These are phyloP conservation scores for Camelus bactrianus DNA, from an alignment of 2,113 vertebrate genomes.

Conservation along the genomic window DNA sequence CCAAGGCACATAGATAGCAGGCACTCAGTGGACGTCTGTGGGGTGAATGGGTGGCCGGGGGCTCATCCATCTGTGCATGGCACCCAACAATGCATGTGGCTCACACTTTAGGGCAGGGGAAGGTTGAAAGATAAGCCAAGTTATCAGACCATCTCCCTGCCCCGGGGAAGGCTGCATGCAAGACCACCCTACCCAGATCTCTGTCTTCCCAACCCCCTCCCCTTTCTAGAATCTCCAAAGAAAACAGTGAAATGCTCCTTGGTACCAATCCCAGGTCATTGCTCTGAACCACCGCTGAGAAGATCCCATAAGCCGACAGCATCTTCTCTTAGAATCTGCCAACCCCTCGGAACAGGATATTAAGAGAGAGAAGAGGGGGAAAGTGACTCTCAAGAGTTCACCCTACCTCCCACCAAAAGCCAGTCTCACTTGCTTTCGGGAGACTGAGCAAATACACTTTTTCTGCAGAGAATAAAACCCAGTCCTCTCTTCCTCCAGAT, in stretches of 20 bases:
- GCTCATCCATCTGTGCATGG: not conserved
- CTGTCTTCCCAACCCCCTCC: not conserved
- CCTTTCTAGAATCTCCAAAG: not conserved
- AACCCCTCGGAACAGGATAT: not conserved
- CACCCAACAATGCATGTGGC: not conserved
- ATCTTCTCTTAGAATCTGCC: not conserved
- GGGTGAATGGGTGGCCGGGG: not conserved
- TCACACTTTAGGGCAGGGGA: not conserved
- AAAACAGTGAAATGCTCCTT: not conserved
- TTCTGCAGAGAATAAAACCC: not conserved
- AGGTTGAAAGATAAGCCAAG: not conserved
- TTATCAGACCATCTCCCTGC: not conserved
- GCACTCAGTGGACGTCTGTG: not conserved
- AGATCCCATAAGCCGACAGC: not conserved
- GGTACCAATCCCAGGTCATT: not conserved
- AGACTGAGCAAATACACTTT: not conserved
- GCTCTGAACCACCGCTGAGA: not conserved
- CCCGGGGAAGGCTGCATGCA: not conserved
- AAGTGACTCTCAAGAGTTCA: fast-evolving
- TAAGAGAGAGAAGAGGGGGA: fast-evolving
- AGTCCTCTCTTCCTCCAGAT: not conserved
- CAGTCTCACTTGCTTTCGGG: not conserved
- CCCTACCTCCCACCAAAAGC: not conserved
- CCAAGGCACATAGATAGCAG: not conserved
- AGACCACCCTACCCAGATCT: not conserved